Percentiles rank a stretch among this genome's conserved stretches.
These are phyloP conservation scores for Zonitis immaculata DNA, from an alignment of 2,888 invertebrate genomes.

Conservation along the genomic window DNA sequence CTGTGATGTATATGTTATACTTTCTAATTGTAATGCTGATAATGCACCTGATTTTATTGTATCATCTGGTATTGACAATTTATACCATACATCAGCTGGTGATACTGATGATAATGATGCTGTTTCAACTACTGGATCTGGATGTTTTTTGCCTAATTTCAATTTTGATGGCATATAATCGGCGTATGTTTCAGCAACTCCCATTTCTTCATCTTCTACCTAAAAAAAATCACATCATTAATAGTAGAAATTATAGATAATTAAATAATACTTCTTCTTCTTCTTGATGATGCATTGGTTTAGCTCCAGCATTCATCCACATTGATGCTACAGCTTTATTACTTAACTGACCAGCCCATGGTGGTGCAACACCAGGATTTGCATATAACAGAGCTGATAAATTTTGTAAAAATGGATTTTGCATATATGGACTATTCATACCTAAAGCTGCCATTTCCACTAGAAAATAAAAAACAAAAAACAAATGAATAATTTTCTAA, in stretches of 20 bases:
- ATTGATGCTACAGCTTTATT: slow-evolving; percentile 57
- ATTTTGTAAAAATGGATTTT: slow-evolving; percentile 45
- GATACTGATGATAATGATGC: slow-evolving; percentile 95
- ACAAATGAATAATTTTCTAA: neutral
- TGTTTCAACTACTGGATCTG: slow-evolving; percentile 98
- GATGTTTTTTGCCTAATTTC: slow-evolving; percentile 92
- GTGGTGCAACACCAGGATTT: slow-evolving; percentile 31
- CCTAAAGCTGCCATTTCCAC: slow-evolving; percentile 64
- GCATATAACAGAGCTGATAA: slow-evolving; percentile 42
- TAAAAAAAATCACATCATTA: no score
- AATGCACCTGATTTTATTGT: slow-evolving; percentile 79
- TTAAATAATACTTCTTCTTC: slow-evolving; percentile 55
- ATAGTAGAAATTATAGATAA: no score
- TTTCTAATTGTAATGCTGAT: slow-evolving; percentile 95
- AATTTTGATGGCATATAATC: slow-evolving; percentile 98
- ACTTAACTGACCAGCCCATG: slow-evolving; percentile 44
- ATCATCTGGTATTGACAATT: slow-evolving; percentile 75
- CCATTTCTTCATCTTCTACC: slow-evolving; percentile 95
- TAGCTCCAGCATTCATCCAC: slow-evolving; percentile 53
- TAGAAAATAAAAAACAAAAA: slow-evolving; percentile 36
- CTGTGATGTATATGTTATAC: slow-evolving; percentile 95
- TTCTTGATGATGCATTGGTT: slow-evolving; percentile 40
- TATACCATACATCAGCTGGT: slow-evolving; percentile 90
- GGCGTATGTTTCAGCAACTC: slow-evolving; percentile 96
- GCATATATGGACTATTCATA: slow-evolving; percentile 43